Base-by-base conservation (phyloP, 1,140 invertebrate genomes). In the Megathymus violae region DNA sequence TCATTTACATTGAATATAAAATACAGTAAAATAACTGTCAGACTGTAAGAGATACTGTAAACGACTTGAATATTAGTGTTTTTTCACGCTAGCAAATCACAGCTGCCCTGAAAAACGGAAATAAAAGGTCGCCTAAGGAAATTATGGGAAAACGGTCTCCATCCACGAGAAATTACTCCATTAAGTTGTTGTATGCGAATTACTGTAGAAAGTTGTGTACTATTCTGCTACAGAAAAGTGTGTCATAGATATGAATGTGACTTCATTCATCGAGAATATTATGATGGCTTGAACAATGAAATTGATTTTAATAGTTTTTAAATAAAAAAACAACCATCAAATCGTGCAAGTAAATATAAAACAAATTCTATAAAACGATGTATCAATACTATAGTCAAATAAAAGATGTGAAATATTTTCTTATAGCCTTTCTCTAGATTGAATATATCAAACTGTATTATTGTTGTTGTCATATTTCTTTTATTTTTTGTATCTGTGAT, bases 151-250 rank as follows among this genome's bases (percentile, higher is more conserved):
- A 58, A 46, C 34, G 54, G 27, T 58, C 41, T 58, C 54, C 25
- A 46, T 17, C 41, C 54, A 17, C 43, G 41, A 44, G 25, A 58
- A 34, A 36, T 36, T 46, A 44, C 25, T 59, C 43, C 44, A 59
- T 59, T 46, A 59, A 46, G 41, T 46, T 44, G 41, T 34, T 44
- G 41, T 34, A 58, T 58, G 54, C 41, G 54, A 58, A 58, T 43
- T 41, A 34, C 36, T 11, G 27, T 44, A 41, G 54, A 58, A 58
- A 58, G 54, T 44, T 36, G 41, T 46, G 54, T 46, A 58, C 46
- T 46, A 46, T 48, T 58, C 54, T 25, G 27, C 22, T 46, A 14
- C 25, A 16, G 27, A 36, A 58, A 58, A 58, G 54, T 58, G 41
- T 34, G 54, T 16, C 54, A 58, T 46, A 10, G 14, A 36, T 36